Conservation (phyloP, 2,888 invertebrate genomes). For the Achlya flavicornis region DNA sequence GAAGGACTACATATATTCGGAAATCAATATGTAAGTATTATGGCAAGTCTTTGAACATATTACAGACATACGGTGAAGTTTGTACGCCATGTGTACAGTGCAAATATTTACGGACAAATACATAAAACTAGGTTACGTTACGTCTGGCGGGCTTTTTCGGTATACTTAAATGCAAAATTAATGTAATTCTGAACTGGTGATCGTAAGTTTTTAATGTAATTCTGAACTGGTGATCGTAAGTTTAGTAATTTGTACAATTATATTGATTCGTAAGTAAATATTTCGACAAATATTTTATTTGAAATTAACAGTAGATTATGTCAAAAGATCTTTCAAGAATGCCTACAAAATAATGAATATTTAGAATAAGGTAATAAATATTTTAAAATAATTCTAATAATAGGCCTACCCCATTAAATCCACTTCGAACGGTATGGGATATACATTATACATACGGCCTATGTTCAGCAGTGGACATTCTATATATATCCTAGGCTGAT, state of each 20-base stretch:
- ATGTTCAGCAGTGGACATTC: no score
- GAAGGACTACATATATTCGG: constrained; percentile 42
- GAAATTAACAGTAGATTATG: no score
- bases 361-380: no score
- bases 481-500: no score
- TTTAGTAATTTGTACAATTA: not conserved
- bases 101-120: constrained; percentile 19
- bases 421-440: no score
- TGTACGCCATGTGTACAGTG: constrained; percentile 20
- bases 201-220: not conserved
- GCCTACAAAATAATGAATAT: no score
- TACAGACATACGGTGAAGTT: constrained; percentile 29
- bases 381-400: no score
- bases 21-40: constrained; percentile 38
- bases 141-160: not conserved
- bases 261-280: not conserved
- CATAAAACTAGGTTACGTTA: not conserved
- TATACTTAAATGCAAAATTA: not conserved
- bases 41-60: constrained; percentile 16
- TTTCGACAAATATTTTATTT: no score
- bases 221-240: not conserved
- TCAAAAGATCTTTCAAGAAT: no score
- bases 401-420: no score
- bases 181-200: not conserved
- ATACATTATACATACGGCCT: no score